Conservation (phyloP, 2,113 vertebrate genomes). For the Rhizomys pruinosus region DNA sequence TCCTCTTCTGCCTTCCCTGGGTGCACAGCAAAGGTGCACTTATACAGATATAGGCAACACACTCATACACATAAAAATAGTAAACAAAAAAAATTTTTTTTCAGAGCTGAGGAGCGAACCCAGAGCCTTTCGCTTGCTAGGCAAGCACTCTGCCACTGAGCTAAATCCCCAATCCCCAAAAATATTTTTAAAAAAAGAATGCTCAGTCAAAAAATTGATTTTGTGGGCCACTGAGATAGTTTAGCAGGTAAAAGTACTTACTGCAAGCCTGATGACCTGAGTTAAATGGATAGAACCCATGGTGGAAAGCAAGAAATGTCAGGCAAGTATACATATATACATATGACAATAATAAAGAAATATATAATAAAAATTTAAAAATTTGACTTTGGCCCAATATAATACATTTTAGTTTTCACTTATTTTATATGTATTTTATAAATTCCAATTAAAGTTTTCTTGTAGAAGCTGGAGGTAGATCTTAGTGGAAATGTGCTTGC, state of each 20-base stretch:
- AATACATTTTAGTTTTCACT: not conserved
- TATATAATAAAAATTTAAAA: not conserved
- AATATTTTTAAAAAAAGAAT: too few species aligned
- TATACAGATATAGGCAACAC: too few species aligned
- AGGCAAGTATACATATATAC: too few species aligned
- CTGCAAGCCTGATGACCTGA: not conserved
- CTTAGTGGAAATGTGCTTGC: not conserved
- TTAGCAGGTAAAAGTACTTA: not conserved
- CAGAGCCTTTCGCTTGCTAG: too few species aligned
- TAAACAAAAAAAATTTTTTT: too few species aligned
- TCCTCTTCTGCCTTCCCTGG: too few species aligned
- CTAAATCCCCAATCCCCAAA: too few species aligned
- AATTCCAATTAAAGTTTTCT: not conserved
- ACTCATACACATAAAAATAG: too few species aligned
- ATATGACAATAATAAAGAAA: not conserved
- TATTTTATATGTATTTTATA: constrained; percentile 41
- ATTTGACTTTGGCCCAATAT: not conserved
- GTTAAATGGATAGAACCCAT: not conserved
- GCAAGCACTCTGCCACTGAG: too few species aligned
- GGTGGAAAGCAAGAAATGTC: not conserved
- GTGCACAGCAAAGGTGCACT: too few species aligned
- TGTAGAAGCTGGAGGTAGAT: not conserved
- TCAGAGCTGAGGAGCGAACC: too few species aligned
- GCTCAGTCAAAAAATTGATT: too few species aligned
- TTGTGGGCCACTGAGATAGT: not conserved